Conservation (phyloP, 2,797 vertebrate species). For the Brachyrhaphis roseni region DNA sequence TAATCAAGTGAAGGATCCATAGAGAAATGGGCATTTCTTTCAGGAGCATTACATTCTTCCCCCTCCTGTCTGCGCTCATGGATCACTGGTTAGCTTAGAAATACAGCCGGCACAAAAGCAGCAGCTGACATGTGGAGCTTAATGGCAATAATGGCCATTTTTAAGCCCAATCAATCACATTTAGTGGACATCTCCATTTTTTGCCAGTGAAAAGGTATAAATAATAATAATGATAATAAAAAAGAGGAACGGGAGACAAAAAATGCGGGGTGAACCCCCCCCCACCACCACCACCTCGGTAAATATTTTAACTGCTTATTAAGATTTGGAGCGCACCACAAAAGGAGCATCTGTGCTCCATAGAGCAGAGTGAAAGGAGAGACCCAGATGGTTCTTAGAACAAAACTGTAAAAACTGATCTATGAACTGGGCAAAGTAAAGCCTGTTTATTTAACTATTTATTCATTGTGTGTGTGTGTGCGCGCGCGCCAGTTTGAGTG, state of each 20-base stretch:
- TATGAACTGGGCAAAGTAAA: conserved; percentile 74
- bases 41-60: conserved; percentile 90
- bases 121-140: conserved; percentile 95
- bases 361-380: conserved; percentile 84
- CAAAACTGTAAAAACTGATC: conserved; percentile 83
- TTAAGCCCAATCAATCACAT: conserved; percentile 99
- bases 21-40: conserved; percentile 91
- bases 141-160: conserved; percentile 99
- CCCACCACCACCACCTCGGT: conserved; percentile 83
- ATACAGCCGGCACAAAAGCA: conserved; percentile 94
- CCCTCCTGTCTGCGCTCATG: conserved; percentile 95
- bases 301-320: conserved; percentile 99
- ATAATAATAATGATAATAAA: conserved; percentile 93
- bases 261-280: conserved; percentile 56
- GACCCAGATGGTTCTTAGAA: conserved; percentile 92
- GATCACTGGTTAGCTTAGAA: conserved; percentile 99
- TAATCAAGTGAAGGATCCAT: conserved; percentile 93
- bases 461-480: conserved; percentile 69
- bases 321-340: conserved; percentile 93
- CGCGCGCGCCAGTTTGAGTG: conserved; percentile 26
- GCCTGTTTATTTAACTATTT: conserved; percentile 79
- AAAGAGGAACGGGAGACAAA: conserved; percentile 74
- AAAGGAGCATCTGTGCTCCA: conserved; percentile 96
- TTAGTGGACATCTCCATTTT: conserved; percentile 99
- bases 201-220: conserved; percentile 98